A percentile compares a stretch with the other conserved stretches of the same genome.
Evolutionary conservation across 2,797 vertebrate genomes (phyloP).

Genomic region (Xerus rutilus): DNA sequence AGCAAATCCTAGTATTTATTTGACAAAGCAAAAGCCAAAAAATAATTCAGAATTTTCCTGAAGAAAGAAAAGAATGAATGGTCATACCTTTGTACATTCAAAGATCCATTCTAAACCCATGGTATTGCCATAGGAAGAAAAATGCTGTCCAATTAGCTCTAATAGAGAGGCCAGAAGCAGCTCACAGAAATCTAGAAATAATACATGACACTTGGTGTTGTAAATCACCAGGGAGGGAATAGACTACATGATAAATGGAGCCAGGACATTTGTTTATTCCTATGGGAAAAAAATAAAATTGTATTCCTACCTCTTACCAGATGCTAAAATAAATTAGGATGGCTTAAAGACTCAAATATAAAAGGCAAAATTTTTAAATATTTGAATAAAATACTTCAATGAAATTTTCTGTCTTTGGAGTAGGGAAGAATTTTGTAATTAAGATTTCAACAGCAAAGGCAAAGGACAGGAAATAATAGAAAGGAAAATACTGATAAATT

Average conservation of each 20-base stretch:
- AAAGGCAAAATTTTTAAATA: neutral
- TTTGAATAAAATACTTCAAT: neutral
- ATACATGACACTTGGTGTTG: neutral
- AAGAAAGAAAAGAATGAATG: neutral
- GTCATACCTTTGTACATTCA: neutral
- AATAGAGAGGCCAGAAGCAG: neutral
- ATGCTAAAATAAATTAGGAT: constrained; percentile 23
- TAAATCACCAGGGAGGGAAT: neutral
- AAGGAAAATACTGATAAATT: neutral
- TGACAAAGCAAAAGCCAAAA: neutral
- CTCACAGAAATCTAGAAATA: neutral
- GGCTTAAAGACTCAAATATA: neutral
- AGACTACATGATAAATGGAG: neutral
- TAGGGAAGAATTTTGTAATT: neutral
- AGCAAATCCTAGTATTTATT: neutral
- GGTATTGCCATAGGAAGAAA: neutral
- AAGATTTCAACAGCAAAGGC: neutral
- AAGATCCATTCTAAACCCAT: neutral
- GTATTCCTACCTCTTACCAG: neutral
- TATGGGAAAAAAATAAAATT: constrained; percentile 13
- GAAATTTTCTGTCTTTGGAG: neutral
- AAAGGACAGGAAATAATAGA: neutral
- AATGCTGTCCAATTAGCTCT: neutral
- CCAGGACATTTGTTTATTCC: neutral
- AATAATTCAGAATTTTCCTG: neutral